These are phyloP conservation scores for Neoniphon sammara DNA, from an alignment of 2,797 vertebrate genomes.

Conservation along the genomic window DNA sequence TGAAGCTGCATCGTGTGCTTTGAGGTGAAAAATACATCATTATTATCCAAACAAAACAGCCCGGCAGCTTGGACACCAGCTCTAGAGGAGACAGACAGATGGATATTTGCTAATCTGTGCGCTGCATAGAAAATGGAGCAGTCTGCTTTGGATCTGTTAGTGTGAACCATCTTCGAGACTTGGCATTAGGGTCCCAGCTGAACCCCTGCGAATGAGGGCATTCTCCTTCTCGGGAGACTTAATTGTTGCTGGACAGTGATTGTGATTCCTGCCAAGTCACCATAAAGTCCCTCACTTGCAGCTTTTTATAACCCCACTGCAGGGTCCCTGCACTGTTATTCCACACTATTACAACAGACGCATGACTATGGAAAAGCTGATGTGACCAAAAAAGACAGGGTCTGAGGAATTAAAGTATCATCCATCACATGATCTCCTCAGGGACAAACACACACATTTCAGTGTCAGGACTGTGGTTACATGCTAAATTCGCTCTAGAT, in stretches of 20 bases:
- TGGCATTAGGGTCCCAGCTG: conserved; percentile 27
- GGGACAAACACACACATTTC: conserved; percentile 60
- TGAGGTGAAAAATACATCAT: conserved; percentile 36
- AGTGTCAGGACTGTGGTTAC: conserved; percentile 23
- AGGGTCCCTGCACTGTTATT: conserved; percentile 50
- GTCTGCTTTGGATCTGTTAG: conserved; percentile 44
- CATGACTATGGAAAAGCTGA: conserved; percentile 75
- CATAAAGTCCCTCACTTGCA: conserved; percentile 49
- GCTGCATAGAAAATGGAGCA: conserved; percentile 41
- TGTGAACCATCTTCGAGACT: conserved; percentile 31
- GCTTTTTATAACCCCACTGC: conserved; percentile 43
- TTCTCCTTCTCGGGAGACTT: conserved; percentile 57
- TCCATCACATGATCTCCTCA: conserved; percentile 73
- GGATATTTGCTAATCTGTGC: conserved; percentile 55
- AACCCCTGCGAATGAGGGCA: conserved; percentile 53
- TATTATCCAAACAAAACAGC: conserved; percentile 39
- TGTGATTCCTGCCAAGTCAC: conserved; percentile 64
- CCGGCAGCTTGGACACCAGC: conserved; percentile 43
- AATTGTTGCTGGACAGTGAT: conserved; percentile 62
- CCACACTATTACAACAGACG: conserved; percentile 61
- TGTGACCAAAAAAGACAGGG: conserved; percentile 46
- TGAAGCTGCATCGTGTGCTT: conserved; percentile 22
- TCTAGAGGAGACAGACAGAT: conserved; percentile 57
- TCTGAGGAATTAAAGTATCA: conserved; percentile 59
- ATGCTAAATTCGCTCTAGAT: conserved; percentile 40